phyloP scores from a whole-genome alignment of 2,113 vertebrate genomes.

The Erythrocebus patas region DNA sequence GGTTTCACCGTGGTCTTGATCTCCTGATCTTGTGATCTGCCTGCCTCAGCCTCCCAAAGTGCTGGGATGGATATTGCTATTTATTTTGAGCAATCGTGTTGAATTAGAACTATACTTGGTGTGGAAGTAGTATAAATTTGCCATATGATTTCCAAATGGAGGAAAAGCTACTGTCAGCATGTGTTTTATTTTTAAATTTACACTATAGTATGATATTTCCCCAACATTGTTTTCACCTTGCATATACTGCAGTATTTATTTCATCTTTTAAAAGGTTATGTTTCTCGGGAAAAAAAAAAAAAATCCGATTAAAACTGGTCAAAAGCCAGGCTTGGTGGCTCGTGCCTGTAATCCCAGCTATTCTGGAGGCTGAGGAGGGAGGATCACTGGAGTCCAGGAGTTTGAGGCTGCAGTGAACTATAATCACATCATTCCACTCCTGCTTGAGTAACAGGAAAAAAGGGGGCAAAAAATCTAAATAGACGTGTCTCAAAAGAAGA shows the following conservation, averaged over 20 bases:
- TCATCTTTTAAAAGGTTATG: conserved; percentile 97
- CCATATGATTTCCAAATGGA: conserved; percentile 87
- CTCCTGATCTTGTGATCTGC: no score
- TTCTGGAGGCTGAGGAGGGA: no score
- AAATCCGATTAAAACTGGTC: no score
- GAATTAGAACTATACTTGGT: conserved; percentile 86
- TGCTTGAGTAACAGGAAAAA: not conserved
- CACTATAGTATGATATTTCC: conserved; percentile 93
- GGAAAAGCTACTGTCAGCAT: conserved; percentile 96
- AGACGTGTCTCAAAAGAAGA: not conserved
- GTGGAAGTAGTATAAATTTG: conserved; percentile 86
- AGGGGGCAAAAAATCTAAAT: not conserved
- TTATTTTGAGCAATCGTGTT: conserved; percentile 82
- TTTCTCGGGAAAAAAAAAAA: conserved; percentile 85
- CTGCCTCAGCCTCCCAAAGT: no score
- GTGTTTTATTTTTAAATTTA: conserved; percentile 93
- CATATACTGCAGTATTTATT: conserved; percentile 99
- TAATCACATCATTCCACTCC: no score
- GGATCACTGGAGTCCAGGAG: no score
- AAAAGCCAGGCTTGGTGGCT: no score
- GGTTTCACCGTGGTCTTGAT: no score
- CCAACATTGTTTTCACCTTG: conserved; percentile 93
- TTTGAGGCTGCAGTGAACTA: no score
- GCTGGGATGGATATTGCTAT: conserved; percentile 51
- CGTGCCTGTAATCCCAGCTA: no score